Conservation (phyloP, 2,113 vertebrate species). For the Austrofundulus limnaeus region DNA sequence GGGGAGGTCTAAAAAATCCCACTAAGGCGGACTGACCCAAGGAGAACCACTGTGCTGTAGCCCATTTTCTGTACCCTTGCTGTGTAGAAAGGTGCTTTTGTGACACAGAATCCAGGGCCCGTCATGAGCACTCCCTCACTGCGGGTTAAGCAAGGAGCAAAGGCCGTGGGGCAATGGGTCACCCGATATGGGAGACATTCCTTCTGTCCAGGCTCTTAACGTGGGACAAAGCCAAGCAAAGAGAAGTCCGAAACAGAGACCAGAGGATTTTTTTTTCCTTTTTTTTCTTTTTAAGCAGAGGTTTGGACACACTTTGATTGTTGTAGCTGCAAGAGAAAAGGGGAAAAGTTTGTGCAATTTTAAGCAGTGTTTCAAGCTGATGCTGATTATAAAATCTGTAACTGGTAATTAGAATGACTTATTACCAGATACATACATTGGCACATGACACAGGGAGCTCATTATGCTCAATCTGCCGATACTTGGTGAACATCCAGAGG, state of each 20-base stretch:
- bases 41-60: slow-evolving; percentile 72
- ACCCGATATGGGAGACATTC: slow-evolving; percentile 76
- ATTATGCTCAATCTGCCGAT: slow-evolving; percentile 46
- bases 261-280: slow-evolving; percentile 23
- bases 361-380: not conserved
- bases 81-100: slow-evolving; percentile 81
- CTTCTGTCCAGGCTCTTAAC: slow-evolving; percentile 56
- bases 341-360: not conserved
- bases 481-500: slow-evolving; percentile 70
- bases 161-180: slow-evolving; percentile 73
- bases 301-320: slow-evolving; percentile 6
- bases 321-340: slow-evolving; percentile 8
- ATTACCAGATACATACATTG: slow-evolving; percentile 20
- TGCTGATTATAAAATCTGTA: not conserved
- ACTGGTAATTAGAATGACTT: slow-evolving; percentile 22
- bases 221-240: slow-evolving; percentile 66
- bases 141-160: slow-evolving; percentile 63
- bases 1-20: slow-evolving; percentile 79
- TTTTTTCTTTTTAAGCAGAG: slow-evolving; percentile 17
- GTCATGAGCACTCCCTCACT: slow-evolving; percentile 63
- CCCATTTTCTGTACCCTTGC: slow-evolving; percentile 73
- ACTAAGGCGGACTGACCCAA: slow-evolving; percentile 71
- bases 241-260: slow-evolving; percentile 53
- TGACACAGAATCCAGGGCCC: slow-evolving; percentile 77
- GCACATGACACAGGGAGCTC: slow-evolving; percentile 36